A percentile compares a stretch with the other conserved stretches of the same genome.
Conservation (phyloP, 2,888 invertebrate species). For the Nomada lathburiana region DNA sequence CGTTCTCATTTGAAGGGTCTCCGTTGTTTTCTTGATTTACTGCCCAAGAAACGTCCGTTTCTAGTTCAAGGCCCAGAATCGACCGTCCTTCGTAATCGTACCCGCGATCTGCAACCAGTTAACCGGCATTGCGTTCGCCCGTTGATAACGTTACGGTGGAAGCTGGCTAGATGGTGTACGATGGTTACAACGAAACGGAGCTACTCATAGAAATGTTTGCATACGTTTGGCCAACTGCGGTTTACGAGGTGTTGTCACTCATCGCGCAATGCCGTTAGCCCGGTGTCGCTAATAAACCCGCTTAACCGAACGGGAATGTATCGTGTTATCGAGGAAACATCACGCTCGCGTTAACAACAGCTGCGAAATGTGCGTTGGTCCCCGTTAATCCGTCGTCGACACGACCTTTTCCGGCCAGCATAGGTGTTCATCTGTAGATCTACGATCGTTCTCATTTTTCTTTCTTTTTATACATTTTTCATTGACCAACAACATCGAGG, state of each 20-base stretch:
- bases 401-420: not conserved
- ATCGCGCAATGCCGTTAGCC: slow-evolving; percentile 73
- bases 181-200: slow-evolving; percentile 12
- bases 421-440: too few species aligned
- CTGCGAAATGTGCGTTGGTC: slow-evolving; percentile 56
- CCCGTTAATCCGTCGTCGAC: slow-evolving; percentile 1
- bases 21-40: slow-evolving; percentile 5
- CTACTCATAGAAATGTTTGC: slow-evolving; percentile 42
- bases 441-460: too few species aligned
- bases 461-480: too few species aligned
- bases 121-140: not conserved
- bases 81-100: not conserved
- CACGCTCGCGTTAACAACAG: slow-evolving; percentile 34
- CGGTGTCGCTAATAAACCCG: slow-evolving; percentile 81
- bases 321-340: slow-evolving; percentile 62
- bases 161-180: not conserved
- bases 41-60: not conserved
- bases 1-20: not conserved
- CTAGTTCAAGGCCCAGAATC: slow-evolving; percentile 12
- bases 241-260: slow-evolving; percentile 81
- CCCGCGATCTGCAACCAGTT: not conserved
- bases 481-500: too few species aligned
- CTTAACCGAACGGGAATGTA: slow-evolving; percentile 80
- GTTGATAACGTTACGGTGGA: slow-evolving; percentile 31
- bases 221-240: slow-evolving; percentile 73